Percentiles rank a stretch among this genome's conserved stretches.
Conservation (phyloP, 1,140 invertebrate genomes). For the Babylonia areolata region DNA sequence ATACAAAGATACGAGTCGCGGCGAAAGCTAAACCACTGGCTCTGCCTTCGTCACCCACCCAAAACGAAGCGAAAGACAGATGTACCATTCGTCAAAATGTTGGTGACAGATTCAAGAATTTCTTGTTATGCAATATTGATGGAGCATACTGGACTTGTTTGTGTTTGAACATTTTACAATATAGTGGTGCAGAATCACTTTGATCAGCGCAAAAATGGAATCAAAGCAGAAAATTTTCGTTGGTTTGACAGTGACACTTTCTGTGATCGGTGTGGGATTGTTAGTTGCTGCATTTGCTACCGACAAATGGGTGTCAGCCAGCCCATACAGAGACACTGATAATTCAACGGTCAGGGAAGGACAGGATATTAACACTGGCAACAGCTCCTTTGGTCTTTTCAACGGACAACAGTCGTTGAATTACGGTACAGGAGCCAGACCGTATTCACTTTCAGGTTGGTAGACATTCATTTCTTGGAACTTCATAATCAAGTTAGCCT, state of each 20-base stretch:
- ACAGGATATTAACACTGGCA: slow-evolving; percentile 29
- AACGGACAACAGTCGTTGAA: slow-evolving; percentile 50
- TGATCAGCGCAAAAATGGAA: slow-evolving; percentile 11
- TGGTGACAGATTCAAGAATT: too few relatives aligned
- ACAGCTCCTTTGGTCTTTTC: slow-evolving; percentile 59
- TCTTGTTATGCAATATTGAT: background rate
- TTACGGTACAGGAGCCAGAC: slow-evolving; percentile 50
- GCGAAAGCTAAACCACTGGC: background rate
- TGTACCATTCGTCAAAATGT: too few relatives aligned
- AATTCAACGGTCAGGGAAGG: slow-evolving; percentile 31
- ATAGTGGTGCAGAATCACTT: background rate
- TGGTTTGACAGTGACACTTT: slow-evolving; percentile 91
- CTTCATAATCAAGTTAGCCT: too few relatives aligned
- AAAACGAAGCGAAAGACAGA: background rate
- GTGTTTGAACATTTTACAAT: background rate
- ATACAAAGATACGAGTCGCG: background rate
- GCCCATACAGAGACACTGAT: slow-evolving; percentile 79
- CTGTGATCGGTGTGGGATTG: slow-evolving; percentile 87
- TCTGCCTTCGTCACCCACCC: background rate
- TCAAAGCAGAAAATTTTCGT: slow-evolving; percentile 79
- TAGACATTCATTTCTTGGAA: too few relatives aligned
- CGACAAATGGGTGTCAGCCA: slow-evolving; percentile 90
- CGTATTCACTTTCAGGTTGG: slow-evolving; percentile 39
- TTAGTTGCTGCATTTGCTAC: slow-evolving; percentile 90
- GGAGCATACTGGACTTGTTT: background rate